phyloP scores from a whole-genome alignment of 2,888 invertebrate genomes.

The Watsonalla cultraria region DNA sequence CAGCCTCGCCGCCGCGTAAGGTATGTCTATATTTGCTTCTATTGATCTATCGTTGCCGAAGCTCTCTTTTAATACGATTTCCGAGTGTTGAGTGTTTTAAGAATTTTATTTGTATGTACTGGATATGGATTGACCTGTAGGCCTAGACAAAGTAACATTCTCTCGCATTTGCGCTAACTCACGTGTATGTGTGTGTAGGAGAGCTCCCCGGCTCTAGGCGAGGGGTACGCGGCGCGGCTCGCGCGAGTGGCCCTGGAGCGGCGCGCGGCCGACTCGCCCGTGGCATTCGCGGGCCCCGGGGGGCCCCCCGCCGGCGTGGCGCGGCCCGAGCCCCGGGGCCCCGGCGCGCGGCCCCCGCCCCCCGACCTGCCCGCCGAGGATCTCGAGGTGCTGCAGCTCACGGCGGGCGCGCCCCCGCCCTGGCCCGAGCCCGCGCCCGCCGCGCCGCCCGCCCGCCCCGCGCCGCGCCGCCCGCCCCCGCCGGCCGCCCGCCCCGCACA shows the following conservation, averaged over 20 bases:
- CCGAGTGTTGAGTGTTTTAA: too few species aligned
- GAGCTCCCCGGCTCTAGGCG: conserved; percentile 15
- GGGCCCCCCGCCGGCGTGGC: conserved; percentile 39
- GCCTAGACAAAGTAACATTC: too few species aligned
- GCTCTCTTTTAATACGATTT: too few species aligned
- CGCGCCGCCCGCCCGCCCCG: conserved; percentile 45
- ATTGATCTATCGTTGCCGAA: too few species aligned
- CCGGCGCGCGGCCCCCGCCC: conserved; percentile 32
- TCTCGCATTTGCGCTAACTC: too few species aligned
- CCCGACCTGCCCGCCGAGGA: conserved; percentile 21
- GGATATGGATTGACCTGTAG: too few species aligned
- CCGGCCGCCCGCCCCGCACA: conserved; percentile 24
- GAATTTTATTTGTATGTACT: too few species aligned
- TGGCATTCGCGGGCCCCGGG: conserved; percentile 60
- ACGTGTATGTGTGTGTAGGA: conserved; percentile 36
- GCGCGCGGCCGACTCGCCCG: conserved; percentile 63
- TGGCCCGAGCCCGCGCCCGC: conserved; percentile 35
- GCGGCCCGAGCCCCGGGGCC: conserved; percentile 27
- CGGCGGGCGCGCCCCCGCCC: conserved; percentile 35
- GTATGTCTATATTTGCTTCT: conserved; percentile 20
- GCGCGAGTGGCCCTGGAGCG: conserved; percentile 74
- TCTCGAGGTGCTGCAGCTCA: conserved; percentile 40
- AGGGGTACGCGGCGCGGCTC: conserved; percentile 50
- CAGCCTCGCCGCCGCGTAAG: conserved; percentile 84
- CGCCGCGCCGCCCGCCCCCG: conserved; percentile 16